These are phyloP conservation scores for Stenopsyche tienmushanensis DNA, from an alignment of 1,140 invertebrate species.

Conservation along the genomic window DNA sequence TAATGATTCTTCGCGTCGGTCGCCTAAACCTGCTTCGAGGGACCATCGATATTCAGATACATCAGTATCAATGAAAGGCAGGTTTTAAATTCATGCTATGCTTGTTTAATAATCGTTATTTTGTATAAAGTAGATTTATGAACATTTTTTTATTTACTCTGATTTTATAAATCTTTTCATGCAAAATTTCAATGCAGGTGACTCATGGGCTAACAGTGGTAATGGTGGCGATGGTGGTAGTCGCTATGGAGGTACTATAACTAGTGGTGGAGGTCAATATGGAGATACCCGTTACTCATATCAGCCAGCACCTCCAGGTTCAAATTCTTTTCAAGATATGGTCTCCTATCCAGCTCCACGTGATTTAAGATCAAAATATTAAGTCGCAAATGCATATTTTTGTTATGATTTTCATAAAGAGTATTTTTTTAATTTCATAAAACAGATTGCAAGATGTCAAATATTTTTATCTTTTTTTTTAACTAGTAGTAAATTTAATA, in stretches of 20 bases:
- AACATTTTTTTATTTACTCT: neutral
- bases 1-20: constrained; percentile 26
- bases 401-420: no score
- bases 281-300: constrained; percentile 11
- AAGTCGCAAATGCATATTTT: no score
- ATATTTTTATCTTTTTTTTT: no score
- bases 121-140: neutral
- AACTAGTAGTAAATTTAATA: no score
- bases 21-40: constrained; percentile 28
- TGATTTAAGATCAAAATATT: constrained; percentile 9
- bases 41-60: constrained; percentile 31
- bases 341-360: neutral
- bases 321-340: neutral
- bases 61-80: constrained; percentile 18
- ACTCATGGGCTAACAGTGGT: constrained; percentile 11
- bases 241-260: constrained; percentile 5
- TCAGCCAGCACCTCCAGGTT: constrained; percentile 4
- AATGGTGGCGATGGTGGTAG: constrained; percentile 9
- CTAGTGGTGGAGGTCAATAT: constrained; percentile 16
- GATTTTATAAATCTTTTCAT: neutral
- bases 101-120: neutral
- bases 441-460: no score
- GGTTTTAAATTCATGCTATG: neutral
- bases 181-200: constrained; percentile 3
- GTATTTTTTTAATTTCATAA: no score